These are phyloP conservation scores for Orthosia cruda DNA, from an alignment of 2,888 invertebrate species.

Conservation along the genomic window DNA sequence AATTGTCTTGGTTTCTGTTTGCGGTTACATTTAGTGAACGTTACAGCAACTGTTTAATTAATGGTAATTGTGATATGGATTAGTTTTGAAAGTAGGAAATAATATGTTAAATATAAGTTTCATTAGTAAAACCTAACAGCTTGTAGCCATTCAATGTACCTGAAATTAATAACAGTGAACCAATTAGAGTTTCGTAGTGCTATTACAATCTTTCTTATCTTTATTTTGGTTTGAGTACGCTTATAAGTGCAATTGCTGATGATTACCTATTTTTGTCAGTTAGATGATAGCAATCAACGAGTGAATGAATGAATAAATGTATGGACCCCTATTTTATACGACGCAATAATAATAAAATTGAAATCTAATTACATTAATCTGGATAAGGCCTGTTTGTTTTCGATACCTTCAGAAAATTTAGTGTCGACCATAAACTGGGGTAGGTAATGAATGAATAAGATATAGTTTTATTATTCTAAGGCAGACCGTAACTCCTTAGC, in stretches of 20 bases:
- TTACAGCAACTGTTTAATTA: background rate
- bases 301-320: constrained; percentile 49
- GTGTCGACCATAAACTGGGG: constrained; percentile 54
- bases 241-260: background rate
- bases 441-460: constrained; percentile 67
- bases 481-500: constrained; percentile 76
- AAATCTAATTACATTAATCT: constrained; percentile 55
- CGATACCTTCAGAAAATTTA: constrained; percentile 54
- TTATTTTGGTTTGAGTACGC: background rate
- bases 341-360: constrained; percentile 44
- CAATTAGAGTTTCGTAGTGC: too few relatives aligned
- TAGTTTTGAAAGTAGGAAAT: background rate
- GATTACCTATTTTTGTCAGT: constrained; percentile 11
- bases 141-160: background rate
- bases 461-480: constrained; percentile 74
- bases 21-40: constrained; percentile 13
- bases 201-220: background rate
- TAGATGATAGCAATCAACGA: constrained; percentile 19
- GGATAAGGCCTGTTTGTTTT: constrained; percentile 54
- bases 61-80: background rate
- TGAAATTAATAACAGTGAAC: background rate
- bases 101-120: too few relatives aligned
- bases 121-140: background rate
- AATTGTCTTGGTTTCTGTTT: constrained; percentile 16
- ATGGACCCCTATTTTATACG: constrained; percentile 24